Conservation (phyloP, 2,113 vertebrate genomes). For the Hystrix cristata region DNA sequence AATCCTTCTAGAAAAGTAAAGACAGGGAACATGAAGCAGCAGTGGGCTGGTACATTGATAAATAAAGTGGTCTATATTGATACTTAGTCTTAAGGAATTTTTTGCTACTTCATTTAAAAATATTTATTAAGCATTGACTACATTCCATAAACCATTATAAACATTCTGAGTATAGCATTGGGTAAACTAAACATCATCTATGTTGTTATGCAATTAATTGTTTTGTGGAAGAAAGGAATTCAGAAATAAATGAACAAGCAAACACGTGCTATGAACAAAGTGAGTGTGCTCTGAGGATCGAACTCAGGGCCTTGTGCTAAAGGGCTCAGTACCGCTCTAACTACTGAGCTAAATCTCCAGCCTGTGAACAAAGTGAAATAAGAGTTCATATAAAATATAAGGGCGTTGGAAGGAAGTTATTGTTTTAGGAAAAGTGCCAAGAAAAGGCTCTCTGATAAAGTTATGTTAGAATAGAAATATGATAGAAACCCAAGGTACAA, state of each 20-base stretch:
- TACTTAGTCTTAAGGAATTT: background rate
- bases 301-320: too few relatives aligned
- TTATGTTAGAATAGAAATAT: background rate
- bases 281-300: background rate
- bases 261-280: background rate
- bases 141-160: background rate
- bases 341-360: too few relatives aligned
- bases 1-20: background rate
- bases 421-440: background rate
- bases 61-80: background rate
- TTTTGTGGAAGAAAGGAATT: background rate
- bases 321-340: too few relatives aligned
- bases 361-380: background rate
- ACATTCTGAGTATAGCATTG: background rate
- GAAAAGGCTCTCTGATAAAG: background rate
- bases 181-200: background rate
- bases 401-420: background rate
- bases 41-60: background rate
- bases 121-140: background rate
- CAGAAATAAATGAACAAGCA: background rate
- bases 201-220: background rate
- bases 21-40: background rate
- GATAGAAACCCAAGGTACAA: background rate
- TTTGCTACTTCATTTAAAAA: background rate
- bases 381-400: background rate